phyloP scores from a whole-genome alignment of 2,888 invertebrate species.

The Drosophila subquinaria region DNA sequence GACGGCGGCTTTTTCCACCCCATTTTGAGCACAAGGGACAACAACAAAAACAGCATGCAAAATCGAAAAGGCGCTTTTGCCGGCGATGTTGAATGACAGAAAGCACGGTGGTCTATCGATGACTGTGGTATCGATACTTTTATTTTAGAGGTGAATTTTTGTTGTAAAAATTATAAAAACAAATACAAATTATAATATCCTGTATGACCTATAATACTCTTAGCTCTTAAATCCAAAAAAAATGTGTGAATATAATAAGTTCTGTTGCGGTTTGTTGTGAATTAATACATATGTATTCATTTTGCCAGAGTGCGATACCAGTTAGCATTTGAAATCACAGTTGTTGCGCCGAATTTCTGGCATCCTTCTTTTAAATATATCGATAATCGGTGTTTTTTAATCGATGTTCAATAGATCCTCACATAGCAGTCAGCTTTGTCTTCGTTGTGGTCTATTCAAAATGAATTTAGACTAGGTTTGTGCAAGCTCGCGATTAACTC shows the following conservation, averaged over 20 bases:
- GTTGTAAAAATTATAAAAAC: not conserved
- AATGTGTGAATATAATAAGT: not conserved
- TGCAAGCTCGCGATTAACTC: conserved; percentile 18
- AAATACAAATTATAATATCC: not conserved
- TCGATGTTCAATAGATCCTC: conserved; percentile 27
- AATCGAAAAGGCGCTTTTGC: conserved; percentile 49
- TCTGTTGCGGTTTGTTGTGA: not conserved
- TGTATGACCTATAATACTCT: not conserved
- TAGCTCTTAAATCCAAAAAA: not conserved
- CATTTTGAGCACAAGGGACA: conserved; percentile 45
- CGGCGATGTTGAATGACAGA: conserved; percentile 25
- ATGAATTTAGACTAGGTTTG: conserved; percentile 14
- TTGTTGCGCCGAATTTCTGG: not conserved
- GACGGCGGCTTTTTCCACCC: conserved; percentile 66
- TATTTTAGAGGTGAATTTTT: not conserved
- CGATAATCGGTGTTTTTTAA: conserved; percentile 15
- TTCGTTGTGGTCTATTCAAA: conserved; percentile 16
- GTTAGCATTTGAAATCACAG: no score
- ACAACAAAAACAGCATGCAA: conserved; percentile 49
- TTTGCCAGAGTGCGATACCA: not conserved
- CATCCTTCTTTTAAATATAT: conserved; percentile 33
- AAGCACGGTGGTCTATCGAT: conserved; percentile 37
- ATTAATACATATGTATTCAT: not conserved
- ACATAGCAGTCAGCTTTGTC: conserved; percentile 11
- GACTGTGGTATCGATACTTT: not conserved